A percentile compares a stretch with the other conserved stretches of the same genome.
phyloP scores from a whole-genome alignment of 2,113 vertebrate genomes.

The Serranochromis macrocephalus region DNA sequence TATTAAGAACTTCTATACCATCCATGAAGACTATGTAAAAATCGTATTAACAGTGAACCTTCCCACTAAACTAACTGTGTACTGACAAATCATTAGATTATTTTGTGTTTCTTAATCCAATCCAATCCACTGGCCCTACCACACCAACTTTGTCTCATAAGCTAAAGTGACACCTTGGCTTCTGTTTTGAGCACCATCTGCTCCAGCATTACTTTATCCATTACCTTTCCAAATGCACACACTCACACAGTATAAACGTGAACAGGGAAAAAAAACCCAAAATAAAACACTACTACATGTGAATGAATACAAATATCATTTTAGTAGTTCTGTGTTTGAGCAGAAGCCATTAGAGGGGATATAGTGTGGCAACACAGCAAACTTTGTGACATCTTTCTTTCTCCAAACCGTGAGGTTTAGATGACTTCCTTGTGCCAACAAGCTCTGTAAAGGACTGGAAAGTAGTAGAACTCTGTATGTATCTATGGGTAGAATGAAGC shows the following conservation, averaged over 20 bases:
- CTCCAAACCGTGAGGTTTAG: not conserved
- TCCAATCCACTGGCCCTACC: not conserved
- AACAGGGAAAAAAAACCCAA: fast-evolving
- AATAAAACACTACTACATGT: not conserved
- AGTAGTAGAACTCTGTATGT: not conserved
- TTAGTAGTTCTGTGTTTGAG: not conserved
- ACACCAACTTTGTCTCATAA: not conserved
- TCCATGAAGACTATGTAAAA: not conserved
- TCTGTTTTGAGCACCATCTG: conserved; percentile 37
- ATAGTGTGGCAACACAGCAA: not conserved
- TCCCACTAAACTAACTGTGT: not conserved
- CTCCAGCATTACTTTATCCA: not conserved
- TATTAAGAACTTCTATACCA: not conserved
- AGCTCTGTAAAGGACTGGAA: not conserved
- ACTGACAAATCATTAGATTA: not conserved
- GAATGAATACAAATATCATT: not conserved
- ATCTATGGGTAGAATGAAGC: conserved; percentile 43
- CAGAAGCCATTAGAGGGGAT: not conserved
- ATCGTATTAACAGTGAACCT: not conserved
- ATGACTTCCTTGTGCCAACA: not conserved
- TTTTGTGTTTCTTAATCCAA: not conserved
- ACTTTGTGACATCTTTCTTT: not conserved
- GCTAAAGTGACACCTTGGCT: conserved; percentile 28
- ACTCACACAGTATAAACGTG: not conserved
- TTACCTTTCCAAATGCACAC: not conserved